These are phyloP conservation scores for Ypsolopha sequella DNA, from an alignment of 2,888 invertebrate species.

Conservation along the genomic window DNA sequence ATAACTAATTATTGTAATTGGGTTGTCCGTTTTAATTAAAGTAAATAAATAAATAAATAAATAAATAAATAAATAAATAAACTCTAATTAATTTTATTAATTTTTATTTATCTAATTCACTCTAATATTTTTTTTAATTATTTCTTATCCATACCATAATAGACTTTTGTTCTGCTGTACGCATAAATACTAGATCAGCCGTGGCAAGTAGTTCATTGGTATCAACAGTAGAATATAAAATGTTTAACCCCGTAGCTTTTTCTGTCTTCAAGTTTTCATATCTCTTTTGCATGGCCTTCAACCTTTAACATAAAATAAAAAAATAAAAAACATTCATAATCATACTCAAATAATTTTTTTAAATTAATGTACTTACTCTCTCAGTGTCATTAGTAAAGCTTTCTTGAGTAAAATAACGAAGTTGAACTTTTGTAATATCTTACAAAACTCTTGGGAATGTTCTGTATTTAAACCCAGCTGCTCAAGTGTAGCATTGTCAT, in stretches of 20 bases:
- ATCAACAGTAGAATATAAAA: not conserved
- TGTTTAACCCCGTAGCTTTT: not conserved
- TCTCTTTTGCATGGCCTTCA: not conserved
- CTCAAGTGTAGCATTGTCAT: not conserved
- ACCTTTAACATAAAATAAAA: not conserved
- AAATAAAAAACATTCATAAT: not conserved
- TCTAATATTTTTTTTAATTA: not conserved
- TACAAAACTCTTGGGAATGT: not conserved
- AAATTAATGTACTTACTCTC: not conserved
- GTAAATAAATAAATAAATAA: no score
- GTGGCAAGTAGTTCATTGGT: conserved; percentile 3
- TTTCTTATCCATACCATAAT: not conserved
- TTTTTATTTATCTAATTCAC: not conserved
- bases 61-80: not conserved
- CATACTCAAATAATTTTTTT: not conserved
- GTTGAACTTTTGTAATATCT: not conserved
- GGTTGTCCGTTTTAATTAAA: no score
- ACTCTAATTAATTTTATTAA: not conserved
- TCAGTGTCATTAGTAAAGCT: not conserved
- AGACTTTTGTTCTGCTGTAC: conserved; percentile 2
- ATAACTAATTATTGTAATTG: not conserved
- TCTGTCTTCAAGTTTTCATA: not conserved
- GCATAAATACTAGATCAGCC: conserved; percentile 1
- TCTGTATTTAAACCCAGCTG: not conserved
- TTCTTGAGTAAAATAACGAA: not conserved